Evolutionary conservation across 2,888 invertebrate species (phyloP).

Genomic region (Andricus curvator): DNA sequence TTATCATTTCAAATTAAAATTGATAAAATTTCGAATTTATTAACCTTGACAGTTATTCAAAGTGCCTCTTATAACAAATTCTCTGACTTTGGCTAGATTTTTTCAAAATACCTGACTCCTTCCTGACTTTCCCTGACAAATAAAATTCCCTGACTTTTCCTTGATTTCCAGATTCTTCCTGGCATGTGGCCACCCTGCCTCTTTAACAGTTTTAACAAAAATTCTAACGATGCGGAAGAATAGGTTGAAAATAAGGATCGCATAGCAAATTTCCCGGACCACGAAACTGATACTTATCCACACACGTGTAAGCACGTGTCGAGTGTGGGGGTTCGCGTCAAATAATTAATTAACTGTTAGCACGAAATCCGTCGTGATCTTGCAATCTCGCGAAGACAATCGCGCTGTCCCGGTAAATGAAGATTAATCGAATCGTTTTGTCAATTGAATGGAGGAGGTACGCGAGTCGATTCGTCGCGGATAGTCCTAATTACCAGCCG

Average conservation of each 20-base stretch:
- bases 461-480: neutral
- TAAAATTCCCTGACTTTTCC: too few relatives aligned
- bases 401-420: neutral
- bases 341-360: constrained; percentile 5
- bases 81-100: too few relatives aligned
- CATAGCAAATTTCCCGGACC: neutral
- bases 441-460: constrained; percentile 3
- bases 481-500: constrained; percentile 3
- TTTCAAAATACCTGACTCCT: too few relatives aligned
- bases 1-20: too few relatives aligned
- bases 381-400: constrained; percentile 6
- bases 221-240: neutral
- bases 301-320: neutral
- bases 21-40: too few relatives aligned
- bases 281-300: neutral
- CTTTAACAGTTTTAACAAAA: neutral
- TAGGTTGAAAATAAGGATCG: neutral
- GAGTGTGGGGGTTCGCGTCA: neutral
- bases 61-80: too few relatives aligned
- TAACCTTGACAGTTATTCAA: too few relatives aligned
- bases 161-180: too few relatives aligned
- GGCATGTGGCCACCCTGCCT: too few relatives aligned
- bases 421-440: constrained; percentile 14
- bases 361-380: constrained; percentile 10
- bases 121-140: too few relatives aligned